Conservation (phyloP, 2,797 vertebrate species). For the Darevskia mixta region DNA sequence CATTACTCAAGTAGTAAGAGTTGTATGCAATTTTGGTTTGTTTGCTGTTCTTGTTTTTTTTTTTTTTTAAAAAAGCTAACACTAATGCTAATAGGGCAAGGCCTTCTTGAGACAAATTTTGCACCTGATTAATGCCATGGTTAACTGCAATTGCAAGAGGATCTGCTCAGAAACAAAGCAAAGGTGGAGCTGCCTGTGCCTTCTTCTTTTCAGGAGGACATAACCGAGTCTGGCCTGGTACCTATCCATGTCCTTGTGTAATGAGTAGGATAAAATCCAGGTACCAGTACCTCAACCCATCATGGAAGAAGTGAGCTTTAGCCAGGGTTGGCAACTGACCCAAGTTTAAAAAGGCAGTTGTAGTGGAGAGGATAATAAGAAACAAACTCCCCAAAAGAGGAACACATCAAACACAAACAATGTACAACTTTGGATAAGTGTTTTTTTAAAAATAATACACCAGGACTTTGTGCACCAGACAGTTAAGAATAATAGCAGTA, state of each 20-base stretch:
- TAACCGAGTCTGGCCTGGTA: too few species aligned
- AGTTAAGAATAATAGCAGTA: background rate
- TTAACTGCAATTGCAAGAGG: background rate
- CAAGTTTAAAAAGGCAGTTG: background rate
- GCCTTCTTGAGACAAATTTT: background rate
- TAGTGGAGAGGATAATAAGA: background rate
- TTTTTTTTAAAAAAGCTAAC: background rate
- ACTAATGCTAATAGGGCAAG: background rate
- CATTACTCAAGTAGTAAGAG: background rate
- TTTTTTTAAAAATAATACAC: background rate
- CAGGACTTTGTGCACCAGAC: background rate
- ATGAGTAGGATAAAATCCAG: background rate
- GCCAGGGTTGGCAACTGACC: background rate
- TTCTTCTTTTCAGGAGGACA: background rate
- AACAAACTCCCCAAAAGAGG: background rate
- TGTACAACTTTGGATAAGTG: background rate
- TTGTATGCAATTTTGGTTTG: too few species aligned
- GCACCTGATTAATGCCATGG: background rate
- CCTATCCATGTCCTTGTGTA: background rate
- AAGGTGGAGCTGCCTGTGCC: background rate
- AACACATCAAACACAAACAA: background rate
- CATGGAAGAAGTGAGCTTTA: background rate
- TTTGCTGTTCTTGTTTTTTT: too few species aligned
- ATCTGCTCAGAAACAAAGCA: background rate
- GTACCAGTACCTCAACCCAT: background rate